Conservation (phyloP, 2,888 invertebrate genomes). For the Dicyrtoma fusca region DNA sequence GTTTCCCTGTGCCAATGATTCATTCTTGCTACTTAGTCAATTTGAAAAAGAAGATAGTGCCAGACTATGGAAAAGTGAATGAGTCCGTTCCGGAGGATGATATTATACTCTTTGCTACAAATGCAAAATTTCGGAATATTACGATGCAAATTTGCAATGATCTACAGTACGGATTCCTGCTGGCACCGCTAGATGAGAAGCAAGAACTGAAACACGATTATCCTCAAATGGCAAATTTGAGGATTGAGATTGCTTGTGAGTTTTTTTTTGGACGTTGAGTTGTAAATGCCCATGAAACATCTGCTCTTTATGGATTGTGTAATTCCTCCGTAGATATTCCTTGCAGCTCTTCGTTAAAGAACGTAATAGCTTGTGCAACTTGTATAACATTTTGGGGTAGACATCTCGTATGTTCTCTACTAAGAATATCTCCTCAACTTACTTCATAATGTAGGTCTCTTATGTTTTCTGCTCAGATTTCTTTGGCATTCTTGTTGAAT, state of each 20-base stretch:
- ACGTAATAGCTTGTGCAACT: too few species aligned
- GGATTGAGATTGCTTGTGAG: constrained; percentile 73
- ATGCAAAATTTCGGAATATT: constrained; percentile 71
- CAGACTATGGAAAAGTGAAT: constrained; percentile 63
- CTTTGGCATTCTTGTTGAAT: too few species aligned
- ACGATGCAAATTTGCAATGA: constrained; percentile 80
- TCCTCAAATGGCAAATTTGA: constrained; percentile 75
- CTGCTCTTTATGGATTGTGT: too few species aligned
- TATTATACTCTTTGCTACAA: constrained; percentile 87
- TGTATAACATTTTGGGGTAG: too few species aligned
- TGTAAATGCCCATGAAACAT: too few species aligned
- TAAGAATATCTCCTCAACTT: too few species aligned
- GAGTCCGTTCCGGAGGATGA: constrained; percentile 80
- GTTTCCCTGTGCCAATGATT: constrained; percentile 86
- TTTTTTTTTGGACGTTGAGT: background rate
- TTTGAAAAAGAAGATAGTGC: constrained; percentile 67
- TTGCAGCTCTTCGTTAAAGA: too few species aligned
- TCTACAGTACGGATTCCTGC: constrained; percentile 76
- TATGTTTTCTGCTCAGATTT: too few species aligned
- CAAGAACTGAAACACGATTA: constrained; percentile 69
- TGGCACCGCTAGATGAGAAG: constrained; percentile 75
- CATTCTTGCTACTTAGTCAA: constrained; percentile 84
- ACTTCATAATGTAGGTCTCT: too few species aligned
- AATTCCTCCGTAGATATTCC: too few species aligned
- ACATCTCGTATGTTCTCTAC: too few species aligned